Evolutionary conservation across 2,888 invertebrate species (phyloP), one percentile per base, ranked within the genome.

Genomic region (Salticus scenicus): DNA sequence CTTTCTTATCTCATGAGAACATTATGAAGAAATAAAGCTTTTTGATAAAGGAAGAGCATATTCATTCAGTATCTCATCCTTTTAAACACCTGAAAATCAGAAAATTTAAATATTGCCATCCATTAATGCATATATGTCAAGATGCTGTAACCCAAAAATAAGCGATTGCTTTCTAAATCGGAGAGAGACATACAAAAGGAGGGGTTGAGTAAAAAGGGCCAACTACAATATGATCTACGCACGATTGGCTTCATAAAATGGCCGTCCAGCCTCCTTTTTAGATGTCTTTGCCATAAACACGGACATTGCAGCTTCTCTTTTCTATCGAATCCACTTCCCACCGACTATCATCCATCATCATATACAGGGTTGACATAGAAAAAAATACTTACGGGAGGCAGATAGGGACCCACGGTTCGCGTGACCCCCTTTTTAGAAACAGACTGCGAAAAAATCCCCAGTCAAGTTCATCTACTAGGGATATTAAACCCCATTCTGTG

Each of bases 211-310:
- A 51, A 74, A 67, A 79, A 72, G 74, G 69, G 63, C 74, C 67
- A 74, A 67, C 69, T 81, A 81, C 81, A 81, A 81, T 81, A 81
- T 81, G 42, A 81, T 81, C 81, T 81, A 81, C 81, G 81, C 81
- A 73, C 74, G 74, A 81, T 74, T 81, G 81, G 47, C 69, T 74
- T 57, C 30, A 74, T 81, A 81, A 81, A 81, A 81, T 81, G 57
- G 73, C 66, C 57, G 74, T 81, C 81, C 74, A 81, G 74, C 81
- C 81, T 81, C 66, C 81, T 80, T 80, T 80, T 80, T 73, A 64
- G 73, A 80, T 80, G 67, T 73, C 72, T 81, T 66, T 81, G 73
- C 74, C 74, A 73, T 81, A 81, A 74, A 81, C 81, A 81, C 81
- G 81, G 81, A 74, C 74, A 73, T 73, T 24, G 73, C 47, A 66